phyloP scores from a whole-genome alignment of 2,888 invertebrate species.

The Pseudolycoriella hygida region DNA sequence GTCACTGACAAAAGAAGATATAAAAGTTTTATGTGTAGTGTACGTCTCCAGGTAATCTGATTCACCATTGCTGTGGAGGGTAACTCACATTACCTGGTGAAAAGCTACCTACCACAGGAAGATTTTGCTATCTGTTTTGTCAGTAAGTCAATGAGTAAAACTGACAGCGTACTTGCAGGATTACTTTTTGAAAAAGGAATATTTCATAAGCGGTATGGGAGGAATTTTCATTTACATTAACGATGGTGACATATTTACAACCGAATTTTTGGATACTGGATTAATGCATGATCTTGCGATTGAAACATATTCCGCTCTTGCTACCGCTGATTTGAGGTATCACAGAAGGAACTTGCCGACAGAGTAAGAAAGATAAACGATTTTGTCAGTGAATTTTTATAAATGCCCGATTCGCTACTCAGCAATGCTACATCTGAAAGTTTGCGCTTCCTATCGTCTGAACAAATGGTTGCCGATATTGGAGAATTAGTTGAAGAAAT shows the following conservation, averaged over 20 bases:
- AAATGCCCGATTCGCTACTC: no score
- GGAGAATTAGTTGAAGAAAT: neutral
- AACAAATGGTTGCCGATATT: neutral
- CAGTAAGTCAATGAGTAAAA: no score
- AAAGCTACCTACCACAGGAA: no score
- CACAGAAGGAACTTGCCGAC: conserved; percentile 3
- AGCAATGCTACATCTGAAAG: neutral
- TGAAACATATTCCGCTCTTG: conserved; percentile 2
- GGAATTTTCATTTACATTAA: neutral
- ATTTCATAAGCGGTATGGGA: neutral
- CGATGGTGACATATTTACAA: neutral
- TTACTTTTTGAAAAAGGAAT: neutral
- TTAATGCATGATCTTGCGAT: conserved; percentile 5
- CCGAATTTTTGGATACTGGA: neutral
- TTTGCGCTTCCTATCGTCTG: neutral
- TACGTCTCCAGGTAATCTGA: no score
- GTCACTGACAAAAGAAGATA: no score
- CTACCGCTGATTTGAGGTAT: conserved; percentile 6
- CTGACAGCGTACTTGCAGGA: no score
- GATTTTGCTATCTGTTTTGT: no score
- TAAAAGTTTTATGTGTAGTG: no score
- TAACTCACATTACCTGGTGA: no score
- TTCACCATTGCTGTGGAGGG: no score
- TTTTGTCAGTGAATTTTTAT: no score
- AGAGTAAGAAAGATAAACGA: neutral